Percentiles rank a stretch among this genome's conserved stretches.
These are phyloP conservation scores for Sebastolobus altivelis DNA, from an alignment of 2,797 vertebrate species.

Conservation along the genomic window DNA sequence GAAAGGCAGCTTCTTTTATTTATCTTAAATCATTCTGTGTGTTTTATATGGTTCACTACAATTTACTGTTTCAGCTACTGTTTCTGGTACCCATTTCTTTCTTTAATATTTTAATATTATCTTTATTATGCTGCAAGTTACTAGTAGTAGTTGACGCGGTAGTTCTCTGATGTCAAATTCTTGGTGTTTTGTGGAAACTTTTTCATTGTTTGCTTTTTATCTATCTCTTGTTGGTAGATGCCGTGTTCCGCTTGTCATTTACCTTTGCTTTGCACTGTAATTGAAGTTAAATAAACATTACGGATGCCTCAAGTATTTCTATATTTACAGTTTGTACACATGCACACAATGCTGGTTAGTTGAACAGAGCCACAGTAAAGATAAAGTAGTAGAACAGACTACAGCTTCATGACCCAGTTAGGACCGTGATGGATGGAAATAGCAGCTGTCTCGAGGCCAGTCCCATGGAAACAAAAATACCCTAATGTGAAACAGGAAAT, in stretches of 20 bases:
- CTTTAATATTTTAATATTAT: too few relatives aligned
- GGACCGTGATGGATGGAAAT: too few relatives aligned
- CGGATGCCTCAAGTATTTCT: neutral
- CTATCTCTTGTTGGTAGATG: accelerated
- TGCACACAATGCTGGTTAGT: neutral
- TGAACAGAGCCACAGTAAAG: neutral
- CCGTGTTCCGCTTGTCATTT: neutral
- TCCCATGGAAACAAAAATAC: neutral
- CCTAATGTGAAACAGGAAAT: neutral
- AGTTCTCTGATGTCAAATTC: too few relatives aligned
- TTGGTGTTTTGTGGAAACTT: neutral
- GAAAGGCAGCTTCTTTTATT: neutral
- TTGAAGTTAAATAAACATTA: neutral
- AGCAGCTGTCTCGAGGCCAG: neutral
- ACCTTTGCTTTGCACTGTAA: accelerated
- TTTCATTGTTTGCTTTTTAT: neutral
- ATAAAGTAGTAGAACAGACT: neutral
- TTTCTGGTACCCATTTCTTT: neutral
- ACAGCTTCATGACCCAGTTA: neutral
- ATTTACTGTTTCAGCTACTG: neutral
- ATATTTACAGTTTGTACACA: neutral
- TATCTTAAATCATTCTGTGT: accelerated
- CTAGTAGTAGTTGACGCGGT: too few relatives aligned
- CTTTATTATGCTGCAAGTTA: neutral
- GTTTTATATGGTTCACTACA: neutral